Evolutionary conservation across 2,888 invertebrate species (phyloP).

Genomic region (Calephelis perditalis): DNA sequence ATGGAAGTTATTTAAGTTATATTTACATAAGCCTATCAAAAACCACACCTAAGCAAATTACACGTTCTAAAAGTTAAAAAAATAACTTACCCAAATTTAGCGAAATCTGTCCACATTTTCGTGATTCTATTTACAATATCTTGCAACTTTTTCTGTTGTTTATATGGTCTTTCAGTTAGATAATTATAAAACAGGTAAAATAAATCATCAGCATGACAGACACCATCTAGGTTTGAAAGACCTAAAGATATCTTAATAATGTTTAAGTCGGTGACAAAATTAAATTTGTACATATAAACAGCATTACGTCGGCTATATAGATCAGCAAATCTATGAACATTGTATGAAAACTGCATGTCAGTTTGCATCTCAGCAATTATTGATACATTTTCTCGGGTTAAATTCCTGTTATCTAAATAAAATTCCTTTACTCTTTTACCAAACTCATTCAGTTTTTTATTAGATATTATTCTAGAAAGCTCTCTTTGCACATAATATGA

Average conservation of each 20-base stretch:
- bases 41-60: not conserved
- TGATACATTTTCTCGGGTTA: slow-evolving; percentile 29
- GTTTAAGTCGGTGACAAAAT: slow-evolving; percentile 37
- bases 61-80: not conserved
- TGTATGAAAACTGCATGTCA: slow-evolving; percentile 34
- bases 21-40: not conserved
- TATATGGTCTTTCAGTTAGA: slow-evolving; percentile 38
- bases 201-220: slow-evolving; percentile 54
- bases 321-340: slow-evolving; percentile 32
- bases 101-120: slow-evolving; percentile 59
- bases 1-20: too few species aligned
- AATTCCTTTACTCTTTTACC: slow-evolving; percentile 34
- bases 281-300: slow-evolving; percentile 36
- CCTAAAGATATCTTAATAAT: slow-evolving; percentile 30
- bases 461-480: slow-evolving; percentile 27
- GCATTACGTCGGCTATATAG: slow-evolving; percentile 25
- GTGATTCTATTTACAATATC: slow-evolving; percentile 43
- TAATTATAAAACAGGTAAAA: slow-evolving; percentile 49
- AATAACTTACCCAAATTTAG: slow-evolving; percentile 48
- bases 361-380: slow-evolving; percentile 29
- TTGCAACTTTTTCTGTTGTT: slow-evolving; percentile 34
- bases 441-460: slow-evolving; percentile 28
- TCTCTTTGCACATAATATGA: slow-evolving; percentile 35
- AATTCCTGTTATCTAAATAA: slow-evolving; percentile 34
- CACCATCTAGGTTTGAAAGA: slow-evolving; percentile 36